Evolutionary conservation across 2,888 invertebrate species (phyloP).

Genomic region (Synergus gifuensis): DNA sequence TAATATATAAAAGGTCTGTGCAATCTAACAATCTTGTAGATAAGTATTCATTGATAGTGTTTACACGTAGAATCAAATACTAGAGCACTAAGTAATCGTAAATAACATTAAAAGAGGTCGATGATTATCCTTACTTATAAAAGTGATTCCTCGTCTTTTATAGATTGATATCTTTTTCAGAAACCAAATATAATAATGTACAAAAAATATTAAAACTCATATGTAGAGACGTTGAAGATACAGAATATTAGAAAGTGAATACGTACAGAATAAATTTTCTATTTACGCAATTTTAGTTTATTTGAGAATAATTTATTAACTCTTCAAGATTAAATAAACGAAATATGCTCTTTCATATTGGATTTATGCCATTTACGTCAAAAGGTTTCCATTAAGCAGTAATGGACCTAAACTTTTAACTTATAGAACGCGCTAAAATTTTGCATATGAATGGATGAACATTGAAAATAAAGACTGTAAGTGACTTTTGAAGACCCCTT

Average conservation of each 20-base stretch:
- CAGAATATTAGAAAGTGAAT: too few species aligned
- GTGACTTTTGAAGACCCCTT: background rate
- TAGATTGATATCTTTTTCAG: conserved; percentile 18
- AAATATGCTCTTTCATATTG: background rate
- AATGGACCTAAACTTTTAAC: background rate
- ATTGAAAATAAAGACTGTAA: background rate
- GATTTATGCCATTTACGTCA: background rate
- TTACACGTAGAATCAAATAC: conserved; percentile 13
- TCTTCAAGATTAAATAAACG: background rate
- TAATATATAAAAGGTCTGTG: conserved; percentile 24
- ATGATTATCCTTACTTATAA: conserved; percentile 27
- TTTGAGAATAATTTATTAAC: background rate
- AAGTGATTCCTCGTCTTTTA: conserved; percentile 15
- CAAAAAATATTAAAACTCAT: conserved; percentile 7
- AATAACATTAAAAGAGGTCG: conserved; percentile 22
- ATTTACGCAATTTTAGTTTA: background rate
- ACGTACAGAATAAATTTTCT: too few species aligned
- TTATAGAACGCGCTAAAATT: background rate
- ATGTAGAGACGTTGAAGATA: too few species aligned
- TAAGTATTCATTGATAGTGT: conserved; percentile 31
- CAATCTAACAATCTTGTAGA: conserved; percentile 29
- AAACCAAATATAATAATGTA: conserved; percentile 10
- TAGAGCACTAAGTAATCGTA: conserved; percentile 34
- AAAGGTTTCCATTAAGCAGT: background rate
- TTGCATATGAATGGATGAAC: background rate